Evolutionary conservation across 1,140 invertebrate species (phyloP).

Genomic region (Leptoteleia sp.): DNA sequence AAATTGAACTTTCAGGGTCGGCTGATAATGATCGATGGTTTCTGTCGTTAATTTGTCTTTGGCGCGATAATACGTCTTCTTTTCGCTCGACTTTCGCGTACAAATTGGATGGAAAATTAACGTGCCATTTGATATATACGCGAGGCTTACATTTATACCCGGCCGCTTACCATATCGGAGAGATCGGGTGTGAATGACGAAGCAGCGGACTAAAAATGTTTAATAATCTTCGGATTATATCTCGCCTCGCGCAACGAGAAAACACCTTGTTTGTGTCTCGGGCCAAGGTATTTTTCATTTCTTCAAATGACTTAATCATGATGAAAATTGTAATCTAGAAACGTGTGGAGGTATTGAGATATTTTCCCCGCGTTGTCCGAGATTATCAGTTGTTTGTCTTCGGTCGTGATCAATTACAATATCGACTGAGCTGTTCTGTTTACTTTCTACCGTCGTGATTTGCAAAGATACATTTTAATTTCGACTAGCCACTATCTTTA

Average conservation of each 20-base stretch:
- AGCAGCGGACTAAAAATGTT: conserved; percentile 36
- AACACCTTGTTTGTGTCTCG: conserved; percentile 54
- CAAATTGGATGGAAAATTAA: conserved; percentile 18
- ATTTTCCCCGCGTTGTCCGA: conserved; percentile 9
- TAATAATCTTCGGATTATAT: conserved; percentile 44
- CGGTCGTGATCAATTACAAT: conserved; percentile 39
- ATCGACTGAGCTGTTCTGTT: conserved; percentile 20
- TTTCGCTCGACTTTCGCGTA: conserved; percentile 7
- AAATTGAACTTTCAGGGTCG: conserved; percentile 27
- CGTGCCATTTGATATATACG: conserved; percentile 25
- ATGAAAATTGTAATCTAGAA: conserved; percentile 16
- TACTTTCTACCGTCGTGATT: conserved; percentile 12
- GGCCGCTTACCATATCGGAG: conserved; percentile 37
- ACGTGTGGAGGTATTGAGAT: conserved; percentile 8
- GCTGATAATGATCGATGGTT: conserved; percentile 13
- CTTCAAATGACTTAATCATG: conserved; percentile 38
- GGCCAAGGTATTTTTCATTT: conserved; percentile 19
- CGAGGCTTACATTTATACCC: conserved; percentile 30
- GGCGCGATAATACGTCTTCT: conserved; percentile 19
- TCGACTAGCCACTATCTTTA: not conserved
- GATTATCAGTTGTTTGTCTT: conserved; percentile 43
- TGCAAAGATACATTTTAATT: conserved; percentile 22
- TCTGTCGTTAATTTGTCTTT: conserved; percentile 25
- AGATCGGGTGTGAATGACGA: conserved; percentile 48
- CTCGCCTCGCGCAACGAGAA: conserved; percentile 28